Percentiles rank a stretch among this genome's conserved stretches.
Conservation (phyloP, 92 coral and sea anemone species). For the Plumapathes pennacea region DNA sequence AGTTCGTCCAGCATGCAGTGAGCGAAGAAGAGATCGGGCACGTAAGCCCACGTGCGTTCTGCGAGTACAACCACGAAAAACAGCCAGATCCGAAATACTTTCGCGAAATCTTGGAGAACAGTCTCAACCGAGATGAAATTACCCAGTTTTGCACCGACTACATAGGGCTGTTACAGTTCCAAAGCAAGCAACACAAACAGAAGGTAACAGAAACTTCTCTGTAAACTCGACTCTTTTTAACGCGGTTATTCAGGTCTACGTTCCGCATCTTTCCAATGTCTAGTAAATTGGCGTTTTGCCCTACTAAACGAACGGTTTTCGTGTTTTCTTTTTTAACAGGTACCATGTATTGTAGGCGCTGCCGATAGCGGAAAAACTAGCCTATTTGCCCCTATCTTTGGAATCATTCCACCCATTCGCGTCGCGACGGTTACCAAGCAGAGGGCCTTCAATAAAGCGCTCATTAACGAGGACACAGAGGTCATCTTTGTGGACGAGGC, state of each 20-base stretch:
- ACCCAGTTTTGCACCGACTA: slow-evolving; percentile 4
- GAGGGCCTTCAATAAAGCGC: slow-evolving; percentile 7
- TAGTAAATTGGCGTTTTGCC: neutral
- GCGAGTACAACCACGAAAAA: slow-evolving; percentile 5
- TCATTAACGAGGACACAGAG: slow-evolving; percentile 1
- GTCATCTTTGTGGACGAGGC: slow-evolving; percentile 21
- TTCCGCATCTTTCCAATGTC: too few species aligned
- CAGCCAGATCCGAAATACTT: slow-evolving; percentile 12
- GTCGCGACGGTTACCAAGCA: slow-evolving; percentile 8
- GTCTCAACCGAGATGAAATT: neutral
- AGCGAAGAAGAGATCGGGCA: neutral
- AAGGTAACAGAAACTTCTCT: slow-evolving; percentile 2
- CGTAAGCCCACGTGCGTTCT: slow-evolving; percentile 7
- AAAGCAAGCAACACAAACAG: slow-evolving; percentile 19
- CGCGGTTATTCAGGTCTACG: too few species aligned
- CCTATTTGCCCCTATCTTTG: slow-evolving; percentile 5
- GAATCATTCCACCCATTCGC: neutral
- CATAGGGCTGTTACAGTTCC: slow-evolving; percentile 2
- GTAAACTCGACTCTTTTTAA: too few species aligned
- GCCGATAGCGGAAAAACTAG: slow-evolving; percentile 17
- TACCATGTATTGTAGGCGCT: slow-evolving; percentile 9
- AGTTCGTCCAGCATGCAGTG: slow-evolving; percentile 1
- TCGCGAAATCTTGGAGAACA: slow-evolving; percentile 9
- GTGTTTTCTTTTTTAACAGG: neutral
- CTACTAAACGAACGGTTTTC: neutral